Conservation (phyloP, 2,113 vertebrate genomes). For the Pterophyllum scalare region DNA sequence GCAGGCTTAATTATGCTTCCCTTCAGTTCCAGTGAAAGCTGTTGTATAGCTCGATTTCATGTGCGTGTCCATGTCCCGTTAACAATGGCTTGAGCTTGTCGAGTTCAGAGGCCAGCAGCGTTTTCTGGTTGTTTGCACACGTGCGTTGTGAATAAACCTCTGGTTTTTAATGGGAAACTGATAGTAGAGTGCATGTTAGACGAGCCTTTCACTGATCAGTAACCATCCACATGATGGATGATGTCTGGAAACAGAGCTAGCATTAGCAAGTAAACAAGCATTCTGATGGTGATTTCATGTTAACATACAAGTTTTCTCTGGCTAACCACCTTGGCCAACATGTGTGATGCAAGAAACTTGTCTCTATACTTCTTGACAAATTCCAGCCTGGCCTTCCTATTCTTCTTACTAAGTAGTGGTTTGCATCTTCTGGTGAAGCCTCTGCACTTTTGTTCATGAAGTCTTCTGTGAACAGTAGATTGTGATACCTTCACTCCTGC, state of each 20-base stretch:
- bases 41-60: neutral
- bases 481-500: no score
- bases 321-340: neutral
- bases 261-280: neutral
- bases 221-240: neutral
- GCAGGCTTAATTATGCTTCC: neutral
- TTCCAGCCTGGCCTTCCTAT: no score
- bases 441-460: no score
- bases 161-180: neutral
- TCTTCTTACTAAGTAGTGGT: no score
- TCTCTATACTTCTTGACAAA: no score
- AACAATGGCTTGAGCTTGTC: neutral
- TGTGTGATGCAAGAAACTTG: neutral
- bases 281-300: neutral
- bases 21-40: neutral
- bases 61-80: neutral
- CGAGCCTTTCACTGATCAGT: neutral
- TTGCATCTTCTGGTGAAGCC: no score
- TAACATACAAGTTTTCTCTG: neutral
- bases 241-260: neutral
- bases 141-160: neutral
- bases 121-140: neutral
- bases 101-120: neutral
- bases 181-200: neutral
- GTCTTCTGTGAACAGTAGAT: no score